A percentile compares a stretch with the other conserved stretches of the same genome.
Conservation (phyloP, 2,888 invertebrate species). For the Cotesia congregata region DNA sequence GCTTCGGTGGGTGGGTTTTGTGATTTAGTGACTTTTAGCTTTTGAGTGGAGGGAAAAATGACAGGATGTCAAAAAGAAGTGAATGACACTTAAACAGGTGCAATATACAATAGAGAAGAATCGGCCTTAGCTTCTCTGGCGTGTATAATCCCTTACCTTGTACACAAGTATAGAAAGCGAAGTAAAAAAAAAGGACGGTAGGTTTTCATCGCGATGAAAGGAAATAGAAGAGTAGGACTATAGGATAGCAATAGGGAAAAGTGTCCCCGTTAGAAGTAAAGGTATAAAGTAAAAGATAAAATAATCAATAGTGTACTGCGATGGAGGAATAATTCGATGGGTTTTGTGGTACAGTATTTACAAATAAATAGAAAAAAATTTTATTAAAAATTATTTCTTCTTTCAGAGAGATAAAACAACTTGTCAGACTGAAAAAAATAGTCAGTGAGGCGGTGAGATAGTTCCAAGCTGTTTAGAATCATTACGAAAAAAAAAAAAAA, state of each 20-base stretch:
- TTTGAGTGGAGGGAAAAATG: not conserved
- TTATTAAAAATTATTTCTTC: not conserved
- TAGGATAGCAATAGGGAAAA: not conserved
- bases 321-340: not conserved
- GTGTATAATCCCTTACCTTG: not conserved
- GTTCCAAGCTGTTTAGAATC: slow-evolving; percentile 23
- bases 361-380: not conserved
- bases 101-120: not conserved
- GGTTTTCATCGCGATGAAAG: not conserved
- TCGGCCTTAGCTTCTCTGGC: not conserved
- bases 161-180: not conserved
- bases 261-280: not conserved
- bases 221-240: not conserved
- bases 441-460: slow-evolving; percentile 26
- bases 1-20: not conserved
- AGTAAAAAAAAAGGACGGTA: not conserved
- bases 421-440: slow-evolving; percentile 14
- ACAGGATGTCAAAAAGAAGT: not conserved
- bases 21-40: not conserved
- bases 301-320: not conserved
- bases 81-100: not conserved
- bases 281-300: not conserved
- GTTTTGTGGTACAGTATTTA: not conserved
- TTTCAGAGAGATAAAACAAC: slow-evolving; percentile 7
- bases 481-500: slow-evolving; percentile 21